Conservation (phyloP, 2,113 vertebrate species). For the Melierax canorus region DNA sequence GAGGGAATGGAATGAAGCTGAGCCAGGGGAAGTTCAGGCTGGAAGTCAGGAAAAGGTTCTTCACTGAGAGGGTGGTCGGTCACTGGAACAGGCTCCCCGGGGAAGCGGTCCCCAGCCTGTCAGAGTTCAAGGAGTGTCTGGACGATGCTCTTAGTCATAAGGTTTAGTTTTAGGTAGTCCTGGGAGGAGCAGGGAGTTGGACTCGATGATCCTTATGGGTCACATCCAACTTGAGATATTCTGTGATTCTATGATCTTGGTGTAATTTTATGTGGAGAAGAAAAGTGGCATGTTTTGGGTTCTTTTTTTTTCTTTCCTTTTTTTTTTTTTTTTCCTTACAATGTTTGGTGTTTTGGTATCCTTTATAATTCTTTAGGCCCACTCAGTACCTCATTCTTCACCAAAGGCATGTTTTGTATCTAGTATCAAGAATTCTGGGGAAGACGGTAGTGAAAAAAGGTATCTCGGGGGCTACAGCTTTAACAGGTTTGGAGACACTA, state of each 20-base stretch:
- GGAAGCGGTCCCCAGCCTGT: neutral
- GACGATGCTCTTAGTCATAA: too few relatives aligned
- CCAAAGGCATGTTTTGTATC: neutral
- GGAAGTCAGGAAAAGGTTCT: neutral
- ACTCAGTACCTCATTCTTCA: neutral
- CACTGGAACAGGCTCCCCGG: neutral
- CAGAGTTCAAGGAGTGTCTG: too few relatives aligned
- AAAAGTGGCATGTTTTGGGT: neutral
- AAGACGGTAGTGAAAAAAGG: neutral
- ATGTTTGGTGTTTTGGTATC: neutral
- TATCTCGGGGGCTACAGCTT: neutral
- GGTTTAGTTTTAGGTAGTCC: too few relatives aligned
- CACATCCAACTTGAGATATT: too few relatives aligned
- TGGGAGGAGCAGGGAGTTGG: too few relatives aligned
- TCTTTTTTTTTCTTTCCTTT: fast-evolving
- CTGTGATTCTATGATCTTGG: neutral
- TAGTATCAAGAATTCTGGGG: neutral
- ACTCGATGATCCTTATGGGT: too few relatives aligned
- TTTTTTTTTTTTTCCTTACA: fast-evolving
- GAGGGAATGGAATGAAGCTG: neutral
- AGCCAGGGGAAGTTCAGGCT: neutral
- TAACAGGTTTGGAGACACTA: neutral
- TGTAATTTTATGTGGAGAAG: neutral
- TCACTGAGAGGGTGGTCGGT: neutral
- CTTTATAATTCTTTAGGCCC: neutral